phyloP scores from a whole-genome alignment of 35 echinoderm and acorn worm genomes.

The Apostichopus japonicus region DNA sequence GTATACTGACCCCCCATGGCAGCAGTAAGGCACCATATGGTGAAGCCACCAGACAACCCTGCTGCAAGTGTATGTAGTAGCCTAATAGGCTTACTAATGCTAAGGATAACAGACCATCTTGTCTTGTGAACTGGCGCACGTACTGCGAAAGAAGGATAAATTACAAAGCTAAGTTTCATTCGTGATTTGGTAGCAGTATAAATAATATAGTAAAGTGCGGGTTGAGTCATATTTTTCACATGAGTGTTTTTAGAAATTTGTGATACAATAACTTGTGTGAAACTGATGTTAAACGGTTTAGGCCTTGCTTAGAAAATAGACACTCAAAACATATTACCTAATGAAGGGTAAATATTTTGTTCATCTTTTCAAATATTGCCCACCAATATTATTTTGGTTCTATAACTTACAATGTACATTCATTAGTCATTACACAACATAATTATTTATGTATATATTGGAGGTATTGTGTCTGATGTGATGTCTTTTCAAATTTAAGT shows the following conservation, averaged over 20 bases:
- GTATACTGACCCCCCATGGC: constrained; percentile 53
- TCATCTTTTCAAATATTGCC: too few species aligned
- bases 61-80: constrained; percentile 64
- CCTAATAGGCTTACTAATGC: constrained; percentile 51
- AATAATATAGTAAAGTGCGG: background rate
- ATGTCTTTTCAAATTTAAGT: too few species aligned
- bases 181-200: background rate
- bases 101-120: constrained; percentile 76
- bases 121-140: constrained; percentile 63
- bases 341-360: too few species aligned
- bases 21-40: constrained; percentile 55
- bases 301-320: too few species aligned
- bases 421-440: background rate
- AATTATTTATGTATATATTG: too few species aligned
- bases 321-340: too few species aligned
- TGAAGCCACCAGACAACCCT: constrained; percentile 56
- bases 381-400: too few species aligned
- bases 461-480: too few species aligned
- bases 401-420: background rate
- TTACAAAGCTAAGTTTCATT: background rate
- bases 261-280: too few species aligned
- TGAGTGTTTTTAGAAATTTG: too few species aligned
- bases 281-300: too few species aligned
- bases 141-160: constrained; percentile 42
- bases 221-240: too few species aligned